Evolutionary conservation across 2,113 vertebrate genomes (phyloP).

Genomic region (Neodontobutis hainanensis): DNA sequence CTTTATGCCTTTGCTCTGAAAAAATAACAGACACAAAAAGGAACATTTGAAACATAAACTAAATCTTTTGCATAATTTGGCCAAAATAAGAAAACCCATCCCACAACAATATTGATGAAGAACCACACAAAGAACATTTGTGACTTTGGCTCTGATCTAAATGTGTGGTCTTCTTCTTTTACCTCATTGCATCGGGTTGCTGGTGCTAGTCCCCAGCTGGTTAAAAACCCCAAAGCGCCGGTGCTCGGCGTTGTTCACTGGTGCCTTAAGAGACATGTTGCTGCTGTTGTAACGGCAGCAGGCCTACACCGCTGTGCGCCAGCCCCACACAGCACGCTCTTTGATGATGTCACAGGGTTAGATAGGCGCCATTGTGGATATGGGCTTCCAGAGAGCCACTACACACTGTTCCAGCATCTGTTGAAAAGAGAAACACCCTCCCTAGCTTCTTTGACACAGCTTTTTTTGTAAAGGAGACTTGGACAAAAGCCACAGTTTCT

Average conservation of each 20-base stretch:
- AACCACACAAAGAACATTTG: not conserved
- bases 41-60: too few relatives aligned
- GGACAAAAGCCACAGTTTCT: slow-evolving; percentile 83
- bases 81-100: too few relatives aligned
- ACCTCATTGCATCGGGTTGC: slow-evolving; percentile 48
- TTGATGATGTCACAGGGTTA: slow-evolving; percentile 80
- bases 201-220: slow-evolving; percentile 58
- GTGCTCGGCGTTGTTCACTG: slow-evolving; percentile 67
- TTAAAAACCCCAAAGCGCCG: slow-evolving; percentile 47
- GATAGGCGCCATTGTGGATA: slow-evolving; percentile 76
- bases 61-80: too few relatives aligned
- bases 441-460: slow-evolving; percentile 76
- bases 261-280: slow-evolving; percentile 71
- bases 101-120: not conserved
- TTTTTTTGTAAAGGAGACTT: slow-evolving; percentile 62
- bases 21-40: too few relatives aligned
- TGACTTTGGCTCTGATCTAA: slow-evolving; percentile 13
- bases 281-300: slow-evolving; percentile 72
- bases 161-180: slow-evolving; percentile 23
- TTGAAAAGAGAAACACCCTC: slow-evolving; percentile 75
- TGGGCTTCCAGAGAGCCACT: slow-evolving; percentile 64
- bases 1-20: too few relatives aligned
- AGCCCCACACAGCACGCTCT: slow-evolving; percentile 69
- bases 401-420: slow-evolving; percentile 79
- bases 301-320: slow-evolving; percentile 64